These are phyloP conservation scores for Monochamus alternatus DNA, from an alignment of 2,888 invertebrate genomes.

Conservation along the genomic window DNA sequence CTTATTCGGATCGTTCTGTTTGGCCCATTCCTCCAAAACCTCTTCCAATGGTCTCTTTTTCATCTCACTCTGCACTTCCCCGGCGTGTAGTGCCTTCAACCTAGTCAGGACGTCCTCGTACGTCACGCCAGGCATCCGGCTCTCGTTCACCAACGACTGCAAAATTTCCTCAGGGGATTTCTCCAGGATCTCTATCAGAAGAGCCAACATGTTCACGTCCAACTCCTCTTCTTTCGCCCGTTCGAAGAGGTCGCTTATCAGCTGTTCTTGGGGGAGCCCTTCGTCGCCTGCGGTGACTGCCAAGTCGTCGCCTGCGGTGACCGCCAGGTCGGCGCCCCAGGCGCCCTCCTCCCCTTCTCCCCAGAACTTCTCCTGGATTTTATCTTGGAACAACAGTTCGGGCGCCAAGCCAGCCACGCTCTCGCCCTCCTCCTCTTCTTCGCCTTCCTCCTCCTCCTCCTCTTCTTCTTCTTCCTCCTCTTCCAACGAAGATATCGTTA, in stretches of 20 bases:
- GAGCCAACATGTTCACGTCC: conserved; percentile 52
- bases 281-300: too few species aligned
- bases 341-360: conserved; percentile 34
- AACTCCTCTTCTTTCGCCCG: conserved; percentile 44
- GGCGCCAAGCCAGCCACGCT: neutral
- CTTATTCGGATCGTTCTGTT: conserved; percentile 58
- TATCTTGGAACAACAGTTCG: conserved; percentile 19
- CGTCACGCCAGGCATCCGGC: conserved; percentile 53
- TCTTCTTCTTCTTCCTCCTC: conserved; percentile 46
- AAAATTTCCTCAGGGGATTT: conserved; percentile 58
- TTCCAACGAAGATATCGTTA: conserved; percentile 53
- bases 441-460: conserved; percentile 38
- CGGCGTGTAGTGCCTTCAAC: conserved; percentile 53
- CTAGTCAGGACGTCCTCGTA: conserved; percentile 58
- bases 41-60: conserved; percentile 55
- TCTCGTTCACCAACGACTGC: conserved; percentile 47
- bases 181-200: conserved; percentile 58
- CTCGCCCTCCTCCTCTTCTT: conserved; percentile 32
- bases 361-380: conserved; percentile 25
- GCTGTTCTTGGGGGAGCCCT: neutral
- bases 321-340: conserved; percentile 23
- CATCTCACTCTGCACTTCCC: neutral
- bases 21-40: conserved; percentile 61
- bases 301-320: neutral
- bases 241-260: conserved; percentile 36